These are phyloP conservation scores for Panorpa germanica DNA, from an alignment of 2,888 invertebrate species.

Conservation along the genomic window DNA sequence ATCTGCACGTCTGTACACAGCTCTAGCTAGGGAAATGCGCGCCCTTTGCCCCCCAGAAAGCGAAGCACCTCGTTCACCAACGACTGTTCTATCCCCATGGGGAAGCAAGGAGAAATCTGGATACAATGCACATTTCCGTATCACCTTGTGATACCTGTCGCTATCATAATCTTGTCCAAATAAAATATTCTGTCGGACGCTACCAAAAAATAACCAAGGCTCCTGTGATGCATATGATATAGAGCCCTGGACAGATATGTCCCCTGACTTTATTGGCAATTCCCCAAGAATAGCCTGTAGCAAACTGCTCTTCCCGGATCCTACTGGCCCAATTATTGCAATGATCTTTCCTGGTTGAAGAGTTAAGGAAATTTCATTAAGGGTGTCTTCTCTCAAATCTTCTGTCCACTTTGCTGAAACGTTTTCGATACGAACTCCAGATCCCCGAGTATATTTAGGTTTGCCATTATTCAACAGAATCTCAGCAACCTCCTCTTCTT, in stretches of 20 bases:
- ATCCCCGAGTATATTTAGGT: too few species aligned
- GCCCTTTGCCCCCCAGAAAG: conserved; percentile 52
- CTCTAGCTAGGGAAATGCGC: conserved; percentile 31
- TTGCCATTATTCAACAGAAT: too few species aligned
- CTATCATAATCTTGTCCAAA: conserved; percentile 61
- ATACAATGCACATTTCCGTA: conserved; percentile 36
- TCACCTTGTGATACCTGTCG: conserved; percentile 28
- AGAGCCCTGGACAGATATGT: conserved; percentile 35
- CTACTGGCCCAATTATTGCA: conserved; percentile 54
- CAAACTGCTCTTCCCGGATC: conserved; percentile 54
- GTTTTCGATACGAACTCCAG: conserved; percentile 26
- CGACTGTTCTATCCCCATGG: conserved; percentile 42
- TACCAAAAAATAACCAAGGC: conserved; percentile 63
- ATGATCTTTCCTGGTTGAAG: conserved; percentile 38
- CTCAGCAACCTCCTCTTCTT: too few species aligned
- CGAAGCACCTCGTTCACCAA: conserved; percentile 46
- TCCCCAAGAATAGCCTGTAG: conserved; percentile 57
- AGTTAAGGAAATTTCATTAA: conserved; percentile 26
- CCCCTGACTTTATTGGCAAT: conserved; percentile 39
- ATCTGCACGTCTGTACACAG: conserved; percentile 38
- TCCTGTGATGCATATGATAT: conserved; percentile 65
- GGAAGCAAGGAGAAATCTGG: conserved; percentile 41
- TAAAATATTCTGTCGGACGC: conserved; percentile 79
- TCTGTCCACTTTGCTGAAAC: conserved; percentile 31
- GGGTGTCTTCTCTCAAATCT: conserved; percentile 15